Evolutionary conservation across 2,113 vertebrate species (phyloP).

Genomic region (Alosa alosa): DNA sequence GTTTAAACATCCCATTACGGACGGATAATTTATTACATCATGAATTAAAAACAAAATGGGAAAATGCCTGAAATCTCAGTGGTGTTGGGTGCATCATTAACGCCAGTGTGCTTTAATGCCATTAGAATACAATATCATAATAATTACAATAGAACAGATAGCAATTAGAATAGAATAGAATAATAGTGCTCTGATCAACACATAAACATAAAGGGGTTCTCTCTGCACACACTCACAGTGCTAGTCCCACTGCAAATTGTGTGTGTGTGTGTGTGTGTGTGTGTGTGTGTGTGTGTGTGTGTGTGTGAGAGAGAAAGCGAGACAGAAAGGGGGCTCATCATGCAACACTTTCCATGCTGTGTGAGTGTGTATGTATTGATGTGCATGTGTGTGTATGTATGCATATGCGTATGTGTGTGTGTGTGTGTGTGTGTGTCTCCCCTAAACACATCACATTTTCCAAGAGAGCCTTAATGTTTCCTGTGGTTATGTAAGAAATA

Average conservation of each 20-base stretch:
- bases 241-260: neutral
- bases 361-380: neutral
- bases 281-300: neutral
- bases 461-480: neutral
- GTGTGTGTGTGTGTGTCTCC: neutral
- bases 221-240: neutral
- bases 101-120: neutral
- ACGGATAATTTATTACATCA: neutral
- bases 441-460: no score
- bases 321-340: neutral
- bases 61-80: neutral
- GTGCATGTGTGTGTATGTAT: neutral
- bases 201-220: neutral
- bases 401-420: neutral
- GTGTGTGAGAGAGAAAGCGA: neutral
- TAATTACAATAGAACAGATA: neutral
- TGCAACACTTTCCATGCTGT: neutral
- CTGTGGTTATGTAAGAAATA: neutral
- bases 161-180: neutral
- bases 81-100: neutral
- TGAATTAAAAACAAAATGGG: neutral
- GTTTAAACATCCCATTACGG: neutral
- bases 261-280: slow-evolving; percentile 1
- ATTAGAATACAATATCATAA: no score
- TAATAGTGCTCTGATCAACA: neutral